phyloP scores from a whole-genome alignment of 2,888 invertebrate species.

The Phlogophora meticulosa region DNA sequence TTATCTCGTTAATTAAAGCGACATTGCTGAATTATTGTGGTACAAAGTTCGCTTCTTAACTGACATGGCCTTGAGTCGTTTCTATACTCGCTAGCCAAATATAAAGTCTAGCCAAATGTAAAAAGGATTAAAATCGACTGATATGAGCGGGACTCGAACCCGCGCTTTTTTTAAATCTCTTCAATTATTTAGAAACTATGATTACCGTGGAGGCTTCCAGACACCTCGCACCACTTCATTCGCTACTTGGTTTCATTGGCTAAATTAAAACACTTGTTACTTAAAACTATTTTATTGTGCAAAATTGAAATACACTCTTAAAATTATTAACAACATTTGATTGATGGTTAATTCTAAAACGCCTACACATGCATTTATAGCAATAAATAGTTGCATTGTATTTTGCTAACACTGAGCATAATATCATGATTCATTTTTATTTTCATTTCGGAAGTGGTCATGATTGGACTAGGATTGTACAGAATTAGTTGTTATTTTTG shows the following conservation, averaged over 20 bases:
- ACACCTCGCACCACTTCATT: not conserved
- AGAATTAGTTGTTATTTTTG: not conserved
- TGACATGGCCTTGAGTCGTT: not conserved
- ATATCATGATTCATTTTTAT: not conserved
- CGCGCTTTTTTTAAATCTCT: no score
- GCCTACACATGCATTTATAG: not conserved
- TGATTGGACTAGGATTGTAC: conserved; percentile 4
- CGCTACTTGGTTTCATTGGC: no score
- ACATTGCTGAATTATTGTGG: not conserved
- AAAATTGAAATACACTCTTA: not conserved
- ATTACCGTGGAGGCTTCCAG: no score
- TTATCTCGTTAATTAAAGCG: not conserved
- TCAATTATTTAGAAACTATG: no score
- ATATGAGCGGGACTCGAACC: no score
- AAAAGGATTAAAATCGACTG: no score
- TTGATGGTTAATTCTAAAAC: not conserved
- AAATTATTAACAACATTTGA: conserved; percentile 7
- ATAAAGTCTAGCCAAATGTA: no score
- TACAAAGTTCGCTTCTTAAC: not conserved
- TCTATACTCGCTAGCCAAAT: not conserved
- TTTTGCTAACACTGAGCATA: no score
- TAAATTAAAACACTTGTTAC: conserved; percentile 2
- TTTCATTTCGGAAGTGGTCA: not conserved
- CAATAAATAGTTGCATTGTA: conserved; percentile 1
- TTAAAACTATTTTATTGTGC: conserved; percentile 10